Base-by-base conservation (phyloP, 2,888 invertebrate species). In the Cynaeus angustus region DNA sequence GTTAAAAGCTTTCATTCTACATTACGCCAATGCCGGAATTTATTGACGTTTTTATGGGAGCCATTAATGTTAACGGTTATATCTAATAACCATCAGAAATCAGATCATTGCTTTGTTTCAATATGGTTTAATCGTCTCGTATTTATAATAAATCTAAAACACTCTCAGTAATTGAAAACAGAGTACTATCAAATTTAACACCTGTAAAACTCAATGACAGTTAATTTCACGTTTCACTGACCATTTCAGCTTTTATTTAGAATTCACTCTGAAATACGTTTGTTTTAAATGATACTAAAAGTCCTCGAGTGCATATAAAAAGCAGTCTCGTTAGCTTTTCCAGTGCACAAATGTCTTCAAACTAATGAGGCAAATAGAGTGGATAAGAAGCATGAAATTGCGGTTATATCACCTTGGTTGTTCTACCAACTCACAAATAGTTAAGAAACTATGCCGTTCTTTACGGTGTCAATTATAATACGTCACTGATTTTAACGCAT, bases 341-440 rank as follows among this genome's bases (percentile, higher is more conserved):
- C 46, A 30, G 14, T 62, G 45, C 55, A 59, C 38, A 14, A 30
- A 72, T 21, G 67, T 62, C 48, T 75, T 73, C 73, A 75, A 75
- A 74, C 72, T 68, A 74, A 76, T 74, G 77, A 76, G 72, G 75
- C 75, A 73, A 71, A 75, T 74, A 74, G 71, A 55, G 67, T 62
- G 70, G 62, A 69, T 21, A 68, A 62, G 68, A 74, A 71, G 62
- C 74, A 72, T 73, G 75, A 75, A 76, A 76, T 75, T 77, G 71
- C 72, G 71, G 72, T 64, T 21, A 21, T 21, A 4, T 21, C 70
- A 72, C 70, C 70, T 76, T 73, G 73, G 74, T 72, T 73, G 46
- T 43, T 21, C 21, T 4, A 21, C 21, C 21, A 21, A 21, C 21
- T 72, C 70, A 62, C 66, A 41, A 75, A 76, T 76, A 75, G 76